Conservation (phyloP, 2,797 vertebrate genomes). For the Oreonectes daqikongensis region DNA sequence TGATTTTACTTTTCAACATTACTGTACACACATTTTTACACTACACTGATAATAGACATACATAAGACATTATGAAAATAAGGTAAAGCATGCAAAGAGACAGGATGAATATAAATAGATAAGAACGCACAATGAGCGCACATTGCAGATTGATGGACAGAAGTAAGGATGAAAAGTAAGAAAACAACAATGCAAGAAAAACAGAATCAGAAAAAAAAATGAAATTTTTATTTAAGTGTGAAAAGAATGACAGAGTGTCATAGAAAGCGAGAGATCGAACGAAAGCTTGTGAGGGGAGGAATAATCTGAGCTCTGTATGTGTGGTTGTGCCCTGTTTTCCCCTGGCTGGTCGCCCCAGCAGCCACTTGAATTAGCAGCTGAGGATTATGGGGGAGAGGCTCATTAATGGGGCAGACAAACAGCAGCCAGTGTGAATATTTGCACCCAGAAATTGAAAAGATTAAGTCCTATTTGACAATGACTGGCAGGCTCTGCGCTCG, state of each 20-base stretch:
- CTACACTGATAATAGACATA: background rate
- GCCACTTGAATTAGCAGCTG: constrained; percentile 99
- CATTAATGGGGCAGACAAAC: constrained; percentile 99
- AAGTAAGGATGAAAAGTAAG: constrained; percentile 14
- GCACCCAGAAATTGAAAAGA: constrained; percentile 99
- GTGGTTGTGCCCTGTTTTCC: constrained; percentile 81
- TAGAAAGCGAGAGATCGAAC: constrained; percentile 9
- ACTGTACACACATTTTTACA: constrained; percentile 7
- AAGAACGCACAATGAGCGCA: constrained; percentile 22
- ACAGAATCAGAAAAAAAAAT: constrained; percentile 17
- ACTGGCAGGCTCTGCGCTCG: constrained; percentile 91
- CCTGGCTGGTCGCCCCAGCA: constrained; percentile 82
- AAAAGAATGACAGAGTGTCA: constrained; percentile 12
- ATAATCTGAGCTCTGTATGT: constrained; percentile 87
- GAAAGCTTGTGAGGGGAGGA: constrained; percentile 41
- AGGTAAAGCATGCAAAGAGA: background rate
- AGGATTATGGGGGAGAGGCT: constrained; percentile 97
- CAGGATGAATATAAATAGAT: constrained; percentile 4
- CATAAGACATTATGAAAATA: constrained; percentile 15
- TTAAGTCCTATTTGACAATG: constrained; percentile 99
- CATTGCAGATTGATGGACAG: constrained; percentile 15
- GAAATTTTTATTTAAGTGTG: constrained; percentile 12
- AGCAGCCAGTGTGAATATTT: constrained; percentile 99
- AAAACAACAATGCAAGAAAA: constrained; percentile 7
- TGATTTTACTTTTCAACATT: background rate